phyloP scores from a whole-genome alignment of 2,797 vertebrate species.

The Erpetoichthys calabaricus region DNA sequence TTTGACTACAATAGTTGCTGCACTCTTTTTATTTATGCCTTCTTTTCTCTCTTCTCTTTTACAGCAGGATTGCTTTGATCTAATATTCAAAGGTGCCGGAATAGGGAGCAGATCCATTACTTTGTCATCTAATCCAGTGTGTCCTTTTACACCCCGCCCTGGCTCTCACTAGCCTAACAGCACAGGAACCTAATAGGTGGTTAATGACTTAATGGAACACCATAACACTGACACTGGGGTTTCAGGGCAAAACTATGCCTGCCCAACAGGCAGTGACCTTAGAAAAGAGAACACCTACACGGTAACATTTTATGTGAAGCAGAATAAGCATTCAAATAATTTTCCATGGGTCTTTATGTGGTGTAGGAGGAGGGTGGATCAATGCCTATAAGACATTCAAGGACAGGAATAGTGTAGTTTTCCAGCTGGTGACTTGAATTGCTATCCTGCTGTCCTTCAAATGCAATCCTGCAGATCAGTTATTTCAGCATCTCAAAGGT shows the following conservation, averaged over 20 bases:
- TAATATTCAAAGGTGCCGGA: not conserved
- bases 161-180: not conserved
- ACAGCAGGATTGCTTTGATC: not conserved
- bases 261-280: slow-evolving; percentile 2
- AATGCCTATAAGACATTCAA: slow-evolving; percentile 14
- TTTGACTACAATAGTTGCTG: not conserved
- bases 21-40: not conserved
- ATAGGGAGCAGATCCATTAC: not conserved
- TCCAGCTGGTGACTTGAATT: slow-evolving; percentile 19
- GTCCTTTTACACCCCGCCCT: too few species aligned
- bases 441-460: slow-evolving; percentile 19
- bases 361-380: slow-evolving; percentile 9
- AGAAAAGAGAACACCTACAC: slow-evolving; percentile 2
- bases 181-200: not conserved
- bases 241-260: not conserved
- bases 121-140: too few species aligned
- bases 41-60: not conserved
- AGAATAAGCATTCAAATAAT: slow-evolving; percentile 4
- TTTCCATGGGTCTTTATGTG: slow-evolving; percentile 11
- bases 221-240: not conserved
- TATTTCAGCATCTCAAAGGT: slow-evolving; percentile 21
- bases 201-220: not conserved
- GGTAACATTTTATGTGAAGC: not conserved
- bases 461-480: slow-evolving; percentile 16
- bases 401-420: slow-evolving; percentile 13